Percentiles rank a stretch among this genome's conserved stretches.
Evolutionary conservation across 2,797 vertebrate genomes (phyloP).

Genomic region (Orestias chungarensis): DNA sequence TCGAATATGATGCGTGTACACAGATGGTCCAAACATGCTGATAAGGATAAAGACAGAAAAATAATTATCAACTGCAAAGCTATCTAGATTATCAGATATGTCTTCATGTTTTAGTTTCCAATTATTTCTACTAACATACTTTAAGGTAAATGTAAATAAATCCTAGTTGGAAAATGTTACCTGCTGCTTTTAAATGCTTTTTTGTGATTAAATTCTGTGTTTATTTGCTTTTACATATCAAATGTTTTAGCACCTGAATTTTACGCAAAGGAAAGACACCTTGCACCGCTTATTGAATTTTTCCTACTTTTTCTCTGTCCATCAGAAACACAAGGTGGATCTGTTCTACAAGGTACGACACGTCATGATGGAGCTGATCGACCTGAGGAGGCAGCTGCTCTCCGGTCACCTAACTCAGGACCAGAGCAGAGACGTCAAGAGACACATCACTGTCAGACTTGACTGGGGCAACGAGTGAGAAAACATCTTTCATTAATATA

Average conservation of each 20-base stretch:
- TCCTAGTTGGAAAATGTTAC: background rate
- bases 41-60: background rate
- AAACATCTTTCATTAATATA: background rate
- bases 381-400: constrained; percentile 90
- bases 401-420: constrained; percentile 93
- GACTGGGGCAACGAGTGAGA: constrained; percentile 99
- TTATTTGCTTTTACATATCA: background rate
- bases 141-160: background rate
- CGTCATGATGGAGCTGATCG: constrained; percentile 95
- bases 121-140: background rate
- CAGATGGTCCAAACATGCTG: background rate
- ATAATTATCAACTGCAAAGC: background rate
- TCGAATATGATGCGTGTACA: background rate
- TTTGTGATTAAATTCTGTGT: no score
- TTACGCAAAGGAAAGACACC: background rate
- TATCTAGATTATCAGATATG: background rate
- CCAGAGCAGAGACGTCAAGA: constrained; percentile 91
- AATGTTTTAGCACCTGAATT: background rate
- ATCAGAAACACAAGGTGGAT: constrained; percentile 92
- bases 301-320: constrained; percentile 2
- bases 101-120: background rate
- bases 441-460: constrained; percentile 92
- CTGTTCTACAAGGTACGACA: constrained; percentile 96
- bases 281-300: background rate
- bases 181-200: no score